Evolutionary conservation across 2,888 invertebrate species (phyloP).

Genomic region (Caenorhabditis sp.): DNA sequence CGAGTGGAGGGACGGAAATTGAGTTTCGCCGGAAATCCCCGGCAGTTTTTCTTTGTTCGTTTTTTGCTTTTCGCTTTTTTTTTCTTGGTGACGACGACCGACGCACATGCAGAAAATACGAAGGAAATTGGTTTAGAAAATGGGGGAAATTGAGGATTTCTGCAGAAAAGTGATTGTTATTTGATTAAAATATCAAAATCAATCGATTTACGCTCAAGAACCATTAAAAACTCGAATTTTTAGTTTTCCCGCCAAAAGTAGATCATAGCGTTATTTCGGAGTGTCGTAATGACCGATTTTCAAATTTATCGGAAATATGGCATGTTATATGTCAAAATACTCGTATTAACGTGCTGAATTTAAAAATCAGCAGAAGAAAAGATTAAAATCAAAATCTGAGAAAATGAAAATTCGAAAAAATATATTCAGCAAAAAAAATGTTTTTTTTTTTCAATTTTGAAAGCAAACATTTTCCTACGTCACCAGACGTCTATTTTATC

Average conservation of each 20-base stretch:
- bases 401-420: too few relatives aligned
- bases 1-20: background rate
- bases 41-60: background rate
- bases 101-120: background rate
- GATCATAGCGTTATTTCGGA: too few relatives aligned
- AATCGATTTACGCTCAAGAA: too few relatives aligned
- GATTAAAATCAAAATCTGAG: too few relatives aligned
- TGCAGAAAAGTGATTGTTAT: too few relatives aligned
- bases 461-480: too few relatives aligned
- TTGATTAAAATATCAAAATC: too few relatives aligned
- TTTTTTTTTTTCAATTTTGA: too few relatives aligned
- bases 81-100: background rate
- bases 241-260: background rate
- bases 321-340: background rate
- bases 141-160: too few relatives aligned
- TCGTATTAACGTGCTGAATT: background rate
- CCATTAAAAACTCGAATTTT: background rate
- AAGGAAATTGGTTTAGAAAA: background rate
- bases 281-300: background rate
- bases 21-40: background rate
- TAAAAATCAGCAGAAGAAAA: background rate
- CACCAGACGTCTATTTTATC: too few relatives aligned
- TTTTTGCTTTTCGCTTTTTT: background rate
- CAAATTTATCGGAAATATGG: background rate
- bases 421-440: background rate